Conservation (phyloP, 2,113 vertebrate species). For the Puma concolor region DNA sequence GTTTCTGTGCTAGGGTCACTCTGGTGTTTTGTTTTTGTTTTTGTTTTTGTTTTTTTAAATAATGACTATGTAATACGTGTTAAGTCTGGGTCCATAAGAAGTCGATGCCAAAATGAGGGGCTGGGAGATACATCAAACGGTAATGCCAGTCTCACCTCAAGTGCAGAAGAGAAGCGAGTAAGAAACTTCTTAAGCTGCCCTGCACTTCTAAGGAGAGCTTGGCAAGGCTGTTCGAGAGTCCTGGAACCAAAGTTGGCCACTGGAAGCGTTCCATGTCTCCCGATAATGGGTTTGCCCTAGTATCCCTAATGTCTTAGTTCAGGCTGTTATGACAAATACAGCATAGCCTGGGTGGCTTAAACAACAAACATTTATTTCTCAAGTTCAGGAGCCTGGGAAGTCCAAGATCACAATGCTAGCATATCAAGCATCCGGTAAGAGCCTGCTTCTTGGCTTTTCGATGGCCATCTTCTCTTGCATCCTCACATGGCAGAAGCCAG, state of each 20-base stretch:
- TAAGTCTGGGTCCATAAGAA: not conserved
- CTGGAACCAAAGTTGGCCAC: not conserved
- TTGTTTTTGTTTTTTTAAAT: not conserved
- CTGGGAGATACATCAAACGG: no score
- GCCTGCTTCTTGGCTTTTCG: not conserved
- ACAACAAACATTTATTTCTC: not conserved
- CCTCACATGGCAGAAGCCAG: not conserved
- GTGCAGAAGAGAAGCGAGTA: not conserved
- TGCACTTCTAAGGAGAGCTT: not conserved
- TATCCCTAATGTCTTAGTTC: not conserved
- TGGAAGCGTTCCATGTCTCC: not conserved
- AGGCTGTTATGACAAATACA: not conserved
- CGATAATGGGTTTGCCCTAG: not conserved
- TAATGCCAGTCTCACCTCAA: not conserved
- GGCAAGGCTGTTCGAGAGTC: not conserved
- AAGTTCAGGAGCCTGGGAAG: not conserved
- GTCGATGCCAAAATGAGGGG: not conserved
- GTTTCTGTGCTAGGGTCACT: not conserved
- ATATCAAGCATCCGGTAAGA: not conserved
- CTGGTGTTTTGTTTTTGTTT: not conserved
- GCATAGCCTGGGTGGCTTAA: not conserved
- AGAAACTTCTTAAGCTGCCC: not conserved
- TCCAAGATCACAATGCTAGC: not conserved
- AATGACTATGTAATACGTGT: not conserved
- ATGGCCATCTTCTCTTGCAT: not conserved